Evolutionary conservation across 2,888 invertebrate species (phyloP), one percentile per base, ranked within the genome.

Genomic region (Petrophora chlorosata): DNA sequence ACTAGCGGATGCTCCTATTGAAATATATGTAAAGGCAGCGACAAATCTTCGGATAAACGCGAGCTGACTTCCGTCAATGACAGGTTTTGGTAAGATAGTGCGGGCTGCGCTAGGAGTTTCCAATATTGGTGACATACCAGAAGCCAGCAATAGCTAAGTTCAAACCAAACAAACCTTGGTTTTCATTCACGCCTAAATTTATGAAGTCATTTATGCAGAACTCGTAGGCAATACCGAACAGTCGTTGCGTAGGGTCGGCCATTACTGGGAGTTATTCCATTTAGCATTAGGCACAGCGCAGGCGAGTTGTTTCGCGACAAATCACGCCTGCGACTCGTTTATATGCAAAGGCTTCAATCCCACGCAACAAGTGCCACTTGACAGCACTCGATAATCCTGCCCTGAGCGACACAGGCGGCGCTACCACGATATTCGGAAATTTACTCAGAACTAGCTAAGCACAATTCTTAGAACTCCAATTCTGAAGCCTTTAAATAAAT

Each of bases 291-390:
- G 73, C 65, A 64, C 65, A 62, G 65, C 65, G 64, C 65, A 62
- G 65, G 63, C 67, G 65, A 72, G 61, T 65, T 56, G 72, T 73
- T 69, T 57, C 59, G 65, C 73, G 63, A 77, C 79, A 79, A 81
- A 80, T 77, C 78, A 78, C 76, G 76, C 67, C 71, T 65, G 67
- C 73, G 59, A 65, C 62, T 62, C 62, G 67, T 79, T 76, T 72
- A 70, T 70, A 82, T 81, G 76, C 81, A 79, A 75, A 76, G 62
- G 57, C n/a, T 67, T 58, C 61, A 68, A 68, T 76, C 84, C 82
- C 78, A 85, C 82, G 82, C 82, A 82, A 79, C 83, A 79, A 82
- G 80, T 79, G 78, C 76, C 76, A 77, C 73, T 79, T 73, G 69
- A 61, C 68, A 63, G 56, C 43, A 59, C 64, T 59, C 61, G 59